Base-by-base conservation (phyloP, 2,113 vertebrate genomes). In the Pycnonotus jocosus region DNA sequence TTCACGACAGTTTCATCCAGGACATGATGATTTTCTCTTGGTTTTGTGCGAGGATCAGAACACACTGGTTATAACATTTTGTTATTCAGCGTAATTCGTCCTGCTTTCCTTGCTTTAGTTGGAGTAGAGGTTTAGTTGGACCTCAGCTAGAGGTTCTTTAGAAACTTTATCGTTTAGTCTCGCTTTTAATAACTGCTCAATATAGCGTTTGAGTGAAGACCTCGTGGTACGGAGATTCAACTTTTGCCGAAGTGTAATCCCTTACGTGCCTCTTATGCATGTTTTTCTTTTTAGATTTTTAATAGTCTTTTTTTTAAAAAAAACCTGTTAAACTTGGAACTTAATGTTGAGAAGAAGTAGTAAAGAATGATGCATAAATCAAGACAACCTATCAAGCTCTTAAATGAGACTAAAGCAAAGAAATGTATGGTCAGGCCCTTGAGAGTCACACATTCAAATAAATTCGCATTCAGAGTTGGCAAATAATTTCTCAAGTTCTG, bases 91-190 rank as follows among this genome's bases (percentile, higher is more conserved):
- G 10, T 12, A 11, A 12, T 54, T 66, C 8, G 3, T 27, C 24
- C 23, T 22, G 40, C 68, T 66, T 81, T 72, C 30, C 16, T 40
- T 57, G 25, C 50, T 54, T 21, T 21, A 28, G 10, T 37, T 42
- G 23, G 33, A 15, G 11, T 42, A 47, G 20, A 35, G 61, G 18
- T 65, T 30, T 22, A 31, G 33, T 61, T 42, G 21, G 35, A 23
- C 33, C 45, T 76, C 30, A 38, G 20, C 23, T 44, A 17, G n/a
- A 13, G 40, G 7, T 28, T 82, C 35, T 87, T 87, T 7, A 35
- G 18, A 81, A 97, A 97, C 76, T 97, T 96, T 62, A 9, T 69
- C 0, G 27, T 90, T 87, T 53, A 28, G 50, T 33, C 12, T n/a
- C 10, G 62, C 28, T 44, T 38, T 42, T 45, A 45, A 35, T 77